phyloP scores from a whole-genome alignment of 2,797 vertebrate species.

The Avahi laniger region DNA sequence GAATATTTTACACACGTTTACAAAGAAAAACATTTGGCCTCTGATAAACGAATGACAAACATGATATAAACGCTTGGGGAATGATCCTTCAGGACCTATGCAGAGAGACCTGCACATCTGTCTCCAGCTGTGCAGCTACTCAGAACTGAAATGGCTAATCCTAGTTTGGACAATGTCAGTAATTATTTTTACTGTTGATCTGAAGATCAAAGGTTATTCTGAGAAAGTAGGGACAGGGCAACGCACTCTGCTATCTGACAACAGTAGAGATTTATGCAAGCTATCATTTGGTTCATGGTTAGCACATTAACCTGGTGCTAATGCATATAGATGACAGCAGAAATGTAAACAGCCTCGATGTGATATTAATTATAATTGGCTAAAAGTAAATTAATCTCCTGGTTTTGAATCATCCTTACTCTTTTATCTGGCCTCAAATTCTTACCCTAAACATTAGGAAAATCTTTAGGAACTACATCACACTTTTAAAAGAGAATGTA shows the following conservation, averaged over 20 bases:
- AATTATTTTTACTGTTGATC: slow-evolving; percentile 87
- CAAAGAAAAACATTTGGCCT: slow-evolving; percentile 85
- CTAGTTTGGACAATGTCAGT: slow-evolving; percentile 77
- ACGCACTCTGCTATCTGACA: slow-evolving; percentile 79
- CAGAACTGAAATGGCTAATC: slow-evolving; percentile 79
- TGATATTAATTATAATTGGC: slow-evolving; percentile 84
- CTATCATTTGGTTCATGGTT: slow-evolving; percentile 80
- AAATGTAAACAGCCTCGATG: slow-evolving; percentile 83
- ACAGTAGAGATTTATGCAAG: slow-evolving; percentile 81
- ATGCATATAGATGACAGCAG: slow-evolving; percentile 81
- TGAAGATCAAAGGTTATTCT: slow-evolving; percentile 87
- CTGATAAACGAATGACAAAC: slow-evolving; percentile 90
- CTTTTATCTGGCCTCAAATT: slow-evolving; percentile 41
- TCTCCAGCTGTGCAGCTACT: slow-evolving; percentile 86
- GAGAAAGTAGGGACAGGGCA: slow-evolving; percentile 79
- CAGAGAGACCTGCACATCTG: slow-evolving; percentile 85
- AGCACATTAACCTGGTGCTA: slow-evolving; percentile 84
- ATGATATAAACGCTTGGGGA: slow-evolving; percentile 85
- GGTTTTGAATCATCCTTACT: slow-evolving; percentile 74
- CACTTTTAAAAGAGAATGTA: slow-evolving; percentile 71
- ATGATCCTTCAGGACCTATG: slow-evolving; percentile 80
- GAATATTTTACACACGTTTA: slow-evolving; percentile 89
- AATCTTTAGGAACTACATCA: slow-evolving; percentile 69
- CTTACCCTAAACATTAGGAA: slow-evolving; percentile 69
- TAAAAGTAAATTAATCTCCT: slow-evolving; percentile 83